These are phyloP conservation scores for Stichopus chloronotus DNA, from an alignment of 35 echinoderm and acorn worm species.

Conservation along the genomic window DNA sequence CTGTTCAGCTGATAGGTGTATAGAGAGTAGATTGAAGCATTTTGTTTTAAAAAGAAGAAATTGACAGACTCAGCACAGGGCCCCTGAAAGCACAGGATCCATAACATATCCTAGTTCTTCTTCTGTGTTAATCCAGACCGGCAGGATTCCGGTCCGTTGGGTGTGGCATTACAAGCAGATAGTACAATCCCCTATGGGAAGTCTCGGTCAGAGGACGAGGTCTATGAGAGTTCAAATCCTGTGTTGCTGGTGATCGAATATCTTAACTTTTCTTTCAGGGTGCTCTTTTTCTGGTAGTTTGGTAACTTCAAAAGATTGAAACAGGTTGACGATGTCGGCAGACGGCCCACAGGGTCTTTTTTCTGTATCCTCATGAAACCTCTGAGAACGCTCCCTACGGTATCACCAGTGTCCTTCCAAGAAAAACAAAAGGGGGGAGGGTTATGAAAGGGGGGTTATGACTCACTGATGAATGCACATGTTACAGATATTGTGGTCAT, in stretches of 20 bases:
- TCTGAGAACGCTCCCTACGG: conserved; percentile 91
- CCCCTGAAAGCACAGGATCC: too few species aligned
- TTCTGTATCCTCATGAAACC: conserved; percentile 93
- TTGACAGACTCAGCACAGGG: too few species aligned
- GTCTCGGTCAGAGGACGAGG: too few species aligned
- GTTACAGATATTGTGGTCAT: too few species aligned
- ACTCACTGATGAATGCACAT: neutral
- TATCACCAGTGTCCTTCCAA: conserved; percentile 93
- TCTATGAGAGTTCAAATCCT: conserved; percentile 94
- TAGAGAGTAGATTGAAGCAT: too few species aligned
- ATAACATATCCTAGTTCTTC: too few species aligned
- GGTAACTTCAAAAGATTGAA: conserved; percentile 97
- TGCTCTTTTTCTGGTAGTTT: conserved; percentile 98
- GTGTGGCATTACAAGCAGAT: too few species aligned
- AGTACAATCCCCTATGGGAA: too few species aligned
- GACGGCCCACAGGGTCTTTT: conserved; percentile 87
- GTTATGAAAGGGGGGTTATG: neutral
- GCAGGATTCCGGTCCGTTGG: too few species aligned
- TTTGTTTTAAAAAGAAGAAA: too few species aligned
- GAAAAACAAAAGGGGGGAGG: neutral
- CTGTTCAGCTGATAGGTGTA: too few species aligned
- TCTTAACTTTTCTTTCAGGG: conserved; percentile 89
- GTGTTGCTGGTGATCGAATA: conserved; percentile 98
- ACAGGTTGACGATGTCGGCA: conserved; percentile 97
- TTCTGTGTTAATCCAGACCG: too few species aligned